Percentiles rank a stretch among this genome's conserved stretches.
Evolutionary conservation across 2,888 invertebrate species (phyloP).

Genomic region (Dinocampus coccinellae): DNA sequence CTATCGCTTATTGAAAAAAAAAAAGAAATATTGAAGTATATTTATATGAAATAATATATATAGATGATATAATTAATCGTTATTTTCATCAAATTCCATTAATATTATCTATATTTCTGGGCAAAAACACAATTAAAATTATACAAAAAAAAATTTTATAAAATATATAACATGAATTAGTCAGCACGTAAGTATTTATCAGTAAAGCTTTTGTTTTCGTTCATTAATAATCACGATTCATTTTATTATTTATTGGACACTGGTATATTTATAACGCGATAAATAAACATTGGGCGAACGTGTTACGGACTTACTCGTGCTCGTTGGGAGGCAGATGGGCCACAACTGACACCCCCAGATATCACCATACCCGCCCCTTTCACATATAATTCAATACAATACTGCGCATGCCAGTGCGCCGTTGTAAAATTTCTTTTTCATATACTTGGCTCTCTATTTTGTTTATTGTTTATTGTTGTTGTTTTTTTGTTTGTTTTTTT

Average conservation of each 20-base stretch:
- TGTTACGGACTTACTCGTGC: conserved; percentile 65
- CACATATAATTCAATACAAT: conserved; percentile 50
- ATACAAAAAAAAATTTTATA: background rate
- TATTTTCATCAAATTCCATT: conserved; percentile 38
- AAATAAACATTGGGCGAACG: conserved; percentile 35
- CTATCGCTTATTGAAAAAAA: background rate
- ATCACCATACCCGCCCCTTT: conserved; percentile 64
- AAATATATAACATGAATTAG: no score
- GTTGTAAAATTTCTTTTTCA: conserved; percentile 21
- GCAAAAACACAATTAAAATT: background rate
- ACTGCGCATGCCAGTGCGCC: conserved; percentile 60
- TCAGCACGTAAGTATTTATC: background rate
- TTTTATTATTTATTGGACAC: conserved; percentile 2
- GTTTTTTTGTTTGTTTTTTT: no score
- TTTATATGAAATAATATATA: background rate
- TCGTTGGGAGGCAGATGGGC: conserved; percentile 67
- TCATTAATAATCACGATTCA: conserved; percentile 8
- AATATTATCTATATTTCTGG: background rate
- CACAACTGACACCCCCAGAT: conserved; percentile 68
- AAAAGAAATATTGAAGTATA: background rate
- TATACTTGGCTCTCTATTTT: background rate
- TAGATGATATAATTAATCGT: conserved; percentile 39
- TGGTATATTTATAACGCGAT: conserved; percentile 15
- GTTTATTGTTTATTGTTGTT: no score
- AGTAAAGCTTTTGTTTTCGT: background rate